Percentiles rank a stretch among this genome's conserved stretches.
These are phyloP conservation scores for Andrena cerasifolii DNA, from an alignment of 1,140 invertebrate species.

Conservation along the genomic window DNA sequence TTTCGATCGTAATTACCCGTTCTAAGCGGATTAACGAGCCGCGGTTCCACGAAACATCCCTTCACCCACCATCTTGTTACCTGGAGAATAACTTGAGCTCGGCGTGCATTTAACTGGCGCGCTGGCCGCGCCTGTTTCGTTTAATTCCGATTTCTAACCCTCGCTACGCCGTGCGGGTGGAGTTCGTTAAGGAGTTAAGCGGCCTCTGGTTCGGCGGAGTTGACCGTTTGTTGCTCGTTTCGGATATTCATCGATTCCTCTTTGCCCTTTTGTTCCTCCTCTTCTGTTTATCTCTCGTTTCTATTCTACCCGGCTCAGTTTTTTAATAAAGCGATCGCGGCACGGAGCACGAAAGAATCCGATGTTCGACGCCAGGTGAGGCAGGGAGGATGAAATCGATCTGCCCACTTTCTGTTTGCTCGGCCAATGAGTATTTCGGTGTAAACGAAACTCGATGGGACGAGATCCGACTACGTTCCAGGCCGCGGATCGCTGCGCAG, in stretches of 20 bases:
- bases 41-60: conserved; percentile 59
- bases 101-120: conserved; percentile 43
- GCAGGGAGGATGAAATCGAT: conserved; percentile 45
- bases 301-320: no score
- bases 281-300: no score
- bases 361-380: neutral
- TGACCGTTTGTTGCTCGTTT: conserved; percentile 6
- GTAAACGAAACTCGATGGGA: conserved; percentile 60
- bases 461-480: conserved; percentile 23
- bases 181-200: conserved; percentile 19
- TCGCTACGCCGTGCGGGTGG: no score
- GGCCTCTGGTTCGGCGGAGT: neutral
- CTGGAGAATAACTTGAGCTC: conserved; percentile 53
- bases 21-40: conserved; percentile 67
- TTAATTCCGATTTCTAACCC: conserved; percentile 23
- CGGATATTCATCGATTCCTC: neutral
- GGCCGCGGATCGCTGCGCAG: conserved; percentile 8
- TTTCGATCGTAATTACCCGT: conserved; percentile 64
- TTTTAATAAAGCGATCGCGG: conserved; percentile 23
- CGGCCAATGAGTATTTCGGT: conserved; percentile 66
- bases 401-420: conserved; percentile 61
- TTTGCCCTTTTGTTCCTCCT: no score
- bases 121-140: conserved; percentile 13
- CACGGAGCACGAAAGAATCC: conserved; percentile 20
- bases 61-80: conserved; percentile 45